These are phyloP conservation scores for Hoplodrina blanda DNA, from an alignment of 2,888 invertebrate species.

Conservation along the genomic window DNA sequence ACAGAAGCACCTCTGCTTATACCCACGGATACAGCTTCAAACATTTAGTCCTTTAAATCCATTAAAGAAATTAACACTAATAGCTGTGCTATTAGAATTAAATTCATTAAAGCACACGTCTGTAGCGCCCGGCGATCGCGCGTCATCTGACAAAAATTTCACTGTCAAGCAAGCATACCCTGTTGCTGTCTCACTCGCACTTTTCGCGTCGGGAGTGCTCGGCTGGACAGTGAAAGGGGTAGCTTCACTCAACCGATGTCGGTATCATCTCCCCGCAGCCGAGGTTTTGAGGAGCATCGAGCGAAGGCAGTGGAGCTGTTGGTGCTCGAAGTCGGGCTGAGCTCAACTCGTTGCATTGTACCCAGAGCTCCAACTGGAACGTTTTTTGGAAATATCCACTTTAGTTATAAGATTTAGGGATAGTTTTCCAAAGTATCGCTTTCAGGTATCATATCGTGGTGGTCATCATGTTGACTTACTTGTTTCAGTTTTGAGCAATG, in stretches of 20 bases:
- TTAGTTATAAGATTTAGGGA: neutral
- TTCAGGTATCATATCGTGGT: slow-evolving; percentile 20
- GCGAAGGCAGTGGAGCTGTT: slow-evolving; percentile 66
- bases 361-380: slow-evolving; percentile 88
- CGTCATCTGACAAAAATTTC: slow-evolving; percentile 65
- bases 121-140: slow-evolving; percentile 52
- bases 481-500: slow-evolving; percentile 42
- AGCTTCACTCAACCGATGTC: slow-evolving; percentile 76
- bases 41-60: slow-evolving; percentile 40
- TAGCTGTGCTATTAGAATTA: slow-evolving; percentile 60
- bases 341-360: slow-evolving; percentile 88
- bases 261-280: slow-evolving; percentile 82
- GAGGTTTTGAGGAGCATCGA: slow-evolving; percentile 70
- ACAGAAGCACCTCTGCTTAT: slow-evolving; percentile 67
- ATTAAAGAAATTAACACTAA: slow-evolving; percentile 49
- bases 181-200: slow-evolving; percentile 70
- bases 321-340: slow-evolving; percentile 84
- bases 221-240: slow-evolving; percentile 75
- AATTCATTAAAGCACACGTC: slow-evolving; percentile 65
- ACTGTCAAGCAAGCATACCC: slow-evolving; percentile 72
- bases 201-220: slow-evolving; percentile 71
- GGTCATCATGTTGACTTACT: slow-evolving; percentile 31
- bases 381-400: neutral
- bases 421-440: neutral
- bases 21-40: slow-evolving; percentile 50